Base-by-base conservation (phyloP, 2,797 vertebrate genomes). In the Limosa lapponica region DNA sequence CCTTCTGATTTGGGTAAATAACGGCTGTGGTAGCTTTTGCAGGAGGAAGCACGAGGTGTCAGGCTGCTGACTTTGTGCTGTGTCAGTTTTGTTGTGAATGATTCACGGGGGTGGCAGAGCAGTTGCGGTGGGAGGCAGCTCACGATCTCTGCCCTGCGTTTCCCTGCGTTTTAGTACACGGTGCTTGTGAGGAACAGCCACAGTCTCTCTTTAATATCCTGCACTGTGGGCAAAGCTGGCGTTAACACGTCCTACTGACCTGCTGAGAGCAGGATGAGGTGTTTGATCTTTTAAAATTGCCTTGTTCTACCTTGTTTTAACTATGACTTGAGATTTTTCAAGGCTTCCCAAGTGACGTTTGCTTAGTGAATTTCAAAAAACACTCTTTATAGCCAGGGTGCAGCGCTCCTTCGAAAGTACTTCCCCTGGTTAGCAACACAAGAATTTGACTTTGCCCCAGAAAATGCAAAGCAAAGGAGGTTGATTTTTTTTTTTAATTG, bases 111-210 rank as follows among this genome's bases (percentile, higher is more conserved):
- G 44, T 70, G n/a, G 58, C 52, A 54, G 55, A 61, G 58, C 20
- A 15, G 39, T 71, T 44, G 65, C 65, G 51, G 49, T 78, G 43
- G 43, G 39, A 46, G 51, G 34, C 49, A 46, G 41, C 52, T 74
- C 16, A 1, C 36, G 10, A 2, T 48, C 57, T 19, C 7, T 44
- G 59, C 54, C n/a, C 39, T 74, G 55, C 18, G 12, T 34, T 39
- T 64, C 36, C 23, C 25, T 6, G 2, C 1, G 0, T n/a, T 55
- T 37, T 41, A 39, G 43, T 75, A 15, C 0, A 0, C 37, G n/a
- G 32, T 28, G 15, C 36, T 81, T 30, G 3, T 11, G 46, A 70
- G 75, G 20, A 81, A 34, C 17, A 41, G 32, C n/a, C n/a, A 25
- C 39, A 30, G 13, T 20, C 39, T 75, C 20, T 32, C 13, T 52